phyloP scores from a whole-genome alignment of 30 jellyfish, hydroid and myxozoan genomes.

The Turritopsis rubra region DNA sequence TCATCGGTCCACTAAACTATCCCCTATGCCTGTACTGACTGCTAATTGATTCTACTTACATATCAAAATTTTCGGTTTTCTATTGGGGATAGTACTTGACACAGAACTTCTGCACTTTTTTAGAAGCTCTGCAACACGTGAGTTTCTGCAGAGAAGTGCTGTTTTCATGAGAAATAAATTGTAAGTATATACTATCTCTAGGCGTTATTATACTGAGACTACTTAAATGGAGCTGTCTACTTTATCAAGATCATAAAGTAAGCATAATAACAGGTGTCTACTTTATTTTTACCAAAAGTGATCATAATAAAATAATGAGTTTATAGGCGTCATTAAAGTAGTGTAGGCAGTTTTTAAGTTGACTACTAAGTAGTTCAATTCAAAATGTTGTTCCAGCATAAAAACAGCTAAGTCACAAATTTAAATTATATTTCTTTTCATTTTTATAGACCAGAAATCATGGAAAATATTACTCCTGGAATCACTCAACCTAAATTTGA shows the following conservation, averaged over 20 bases:
- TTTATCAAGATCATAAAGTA: background rate
- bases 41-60: too few species aligned
- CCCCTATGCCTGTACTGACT: too few species aligned
- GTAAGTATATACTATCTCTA: background rate
- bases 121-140: constrained; percentile 14
- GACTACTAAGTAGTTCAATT: background rate
- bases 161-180: constrained; percentile 20
- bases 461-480: constrained; percentile 53
- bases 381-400: background rate
- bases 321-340: too few species aligned
- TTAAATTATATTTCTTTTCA: background rate
- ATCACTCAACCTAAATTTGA: constrained; percentile 59
- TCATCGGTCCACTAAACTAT: too few species aligned
- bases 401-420: background rate
- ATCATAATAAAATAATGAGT: too few species aligned
- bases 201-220: background rate
- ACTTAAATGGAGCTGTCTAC: background rate
- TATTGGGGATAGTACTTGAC: too few species aligned
- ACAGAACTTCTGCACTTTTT: background rate
- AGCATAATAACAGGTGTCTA: too few species aligned
- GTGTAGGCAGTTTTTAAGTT: too few species aligned
- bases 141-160: constrained; percentile 16
- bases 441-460: constrained; percentile 34
- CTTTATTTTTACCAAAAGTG: too few species aligned
- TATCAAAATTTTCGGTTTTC: too few species aligned